These are phyloP conservation scores for Tetraodon nigroviridis DNA, from an alignment of 2,113 vertebrate species.

Conservation along the genomic window DNA sequence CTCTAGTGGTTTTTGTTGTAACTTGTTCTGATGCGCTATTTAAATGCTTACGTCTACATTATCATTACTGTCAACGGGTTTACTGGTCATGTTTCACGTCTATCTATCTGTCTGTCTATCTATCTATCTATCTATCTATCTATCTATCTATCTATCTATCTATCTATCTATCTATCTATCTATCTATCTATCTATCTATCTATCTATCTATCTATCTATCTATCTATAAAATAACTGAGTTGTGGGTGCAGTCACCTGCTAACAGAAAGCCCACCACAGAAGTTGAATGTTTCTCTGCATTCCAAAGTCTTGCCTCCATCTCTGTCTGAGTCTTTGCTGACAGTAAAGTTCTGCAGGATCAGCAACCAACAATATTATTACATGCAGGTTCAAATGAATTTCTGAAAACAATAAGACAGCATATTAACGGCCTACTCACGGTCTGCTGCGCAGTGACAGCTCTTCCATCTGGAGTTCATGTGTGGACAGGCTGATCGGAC, in stretches of 20 bases:
- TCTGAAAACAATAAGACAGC: neutral
- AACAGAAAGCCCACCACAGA: slow-evolving; percentile 56
- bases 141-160: no score
- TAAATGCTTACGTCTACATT: no score
- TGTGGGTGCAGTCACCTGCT: slow-evolving; percentile 57
- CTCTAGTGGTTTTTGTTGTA: no score
- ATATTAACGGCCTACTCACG: slow-evolving; percentile 42
- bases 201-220: no score
- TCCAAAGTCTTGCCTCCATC: slow-evolving; percentile 62
- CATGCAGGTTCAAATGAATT: neutral
- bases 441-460: slow-evolving; percentile 23
- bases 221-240: neutral
- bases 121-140: no score
- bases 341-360: slow-evolving; percentile 54
- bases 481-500: slow-evolving; percentile 16
- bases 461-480: slow-evolving; percentile 45
- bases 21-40: no score
- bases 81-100: no score
- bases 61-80: no score
- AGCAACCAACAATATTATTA: neutral
- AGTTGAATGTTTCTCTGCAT: slow-evolving; percentile 67
- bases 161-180: no score
- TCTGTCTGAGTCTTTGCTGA: slow-evolving; percentile 36
- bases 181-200: no score
- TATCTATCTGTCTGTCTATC: no score